A percentile compares a stretch with the other conserved stretches of the same genome.
phyloP scores from a whole-genome alignment of 2,113 vertebrate species.

The Corythornis cristatus region DNA sequence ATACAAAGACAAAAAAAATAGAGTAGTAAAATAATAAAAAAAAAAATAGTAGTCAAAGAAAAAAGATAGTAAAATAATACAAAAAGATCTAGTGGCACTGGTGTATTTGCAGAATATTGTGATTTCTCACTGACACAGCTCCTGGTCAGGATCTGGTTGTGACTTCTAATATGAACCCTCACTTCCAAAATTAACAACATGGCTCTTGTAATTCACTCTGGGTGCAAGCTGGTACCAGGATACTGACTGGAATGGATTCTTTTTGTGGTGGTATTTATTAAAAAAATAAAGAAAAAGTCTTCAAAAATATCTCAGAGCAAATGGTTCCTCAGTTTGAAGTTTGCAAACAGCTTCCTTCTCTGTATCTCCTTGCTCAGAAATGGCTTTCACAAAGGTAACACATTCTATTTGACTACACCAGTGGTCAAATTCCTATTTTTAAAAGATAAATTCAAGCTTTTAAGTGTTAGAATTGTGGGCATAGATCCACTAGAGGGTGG shows the following conservation, averaged over 20 bases:
- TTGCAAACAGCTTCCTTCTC: neutral
- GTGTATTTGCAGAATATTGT: neutral
- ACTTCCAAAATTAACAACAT: neutral
- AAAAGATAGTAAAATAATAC: neutral
- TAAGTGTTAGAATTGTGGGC: neutral
- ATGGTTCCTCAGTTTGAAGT: neutral
- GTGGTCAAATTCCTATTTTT: neutral
- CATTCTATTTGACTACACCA: neutral
- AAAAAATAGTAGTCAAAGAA: no score
- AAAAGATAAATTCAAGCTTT: neutral
- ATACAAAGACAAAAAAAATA: neutral
- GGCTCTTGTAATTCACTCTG: neutral
- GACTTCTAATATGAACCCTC: neutral
- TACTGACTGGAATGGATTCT: neutral
- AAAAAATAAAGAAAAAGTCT: neutral
- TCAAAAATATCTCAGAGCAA: neutral
- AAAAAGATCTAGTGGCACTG: neutral
- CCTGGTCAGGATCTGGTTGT: neutral
- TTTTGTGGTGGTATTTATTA: neutral
- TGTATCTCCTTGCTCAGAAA: neutral
- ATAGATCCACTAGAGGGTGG: no score
- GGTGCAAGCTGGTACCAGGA: neutral
- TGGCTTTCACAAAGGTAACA: neutral
- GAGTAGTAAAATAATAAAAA: neutral
- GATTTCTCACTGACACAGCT: neutral